Base-by-base conservation (phyloP, 2,113 vertebrate genomes). In the Lagopus muta region DNA sequence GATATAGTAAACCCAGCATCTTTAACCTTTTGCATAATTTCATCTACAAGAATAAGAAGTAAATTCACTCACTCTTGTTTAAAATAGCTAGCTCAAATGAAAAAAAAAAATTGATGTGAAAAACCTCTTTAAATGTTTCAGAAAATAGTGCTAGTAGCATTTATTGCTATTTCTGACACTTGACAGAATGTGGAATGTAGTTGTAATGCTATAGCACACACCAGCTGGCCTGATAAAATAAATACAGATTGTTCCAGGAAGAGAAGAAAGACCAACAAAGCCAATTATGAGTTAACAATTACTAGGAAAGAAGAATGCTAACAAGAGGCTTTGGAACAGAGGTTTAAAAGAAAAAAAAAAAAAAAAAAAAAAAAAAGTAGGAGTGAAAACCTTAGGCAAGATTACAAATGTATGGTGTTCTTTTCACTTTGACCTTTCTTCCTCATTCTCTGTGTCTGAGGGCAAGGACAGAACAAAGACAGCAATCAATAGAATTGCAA, bases 1-100 rank as follows among this genome's bases (percentile, higher is more conserved):
- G 96, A 95, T 66, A 99, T 97, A n/a, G 78, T 94, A 96, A 99
- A 99, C 72, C 98, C 98, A 71, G 95, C 95, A 2, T 93, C 73
- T 77, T 75, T 95, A 78, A 99, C 98, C 92, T 98, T 97, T 80
- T 98, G 89, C 87, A 98, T 45, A 82, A 99, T 99, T 40, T 96
- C 90, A 34, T 98, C 98, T 99, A 97, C 88, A 10, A 88, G 36
- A 76, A 57, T 13, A 75, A 86, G n/a, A 86, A 82, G 40, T 6
- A 93, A 85, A 28, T 5, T 82, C 1, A 10, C 47, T 87, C 20
- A 28, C 45, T 38, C 74, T 80, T 64, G 5, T 40, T 22, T 80
- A 24, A 62, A 73, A 42, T 13, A 11, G 11, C 66, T 17, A 13
- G 12, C 66, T 88, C 21, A 82, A 43, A 67, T 50, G 13, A 10